Evolutionary conservation across 2,797 vertebrate genomes (phyloP), one percentile per base, ranked within the genome.

Genomic region (Prunella strophiata): DNA sequence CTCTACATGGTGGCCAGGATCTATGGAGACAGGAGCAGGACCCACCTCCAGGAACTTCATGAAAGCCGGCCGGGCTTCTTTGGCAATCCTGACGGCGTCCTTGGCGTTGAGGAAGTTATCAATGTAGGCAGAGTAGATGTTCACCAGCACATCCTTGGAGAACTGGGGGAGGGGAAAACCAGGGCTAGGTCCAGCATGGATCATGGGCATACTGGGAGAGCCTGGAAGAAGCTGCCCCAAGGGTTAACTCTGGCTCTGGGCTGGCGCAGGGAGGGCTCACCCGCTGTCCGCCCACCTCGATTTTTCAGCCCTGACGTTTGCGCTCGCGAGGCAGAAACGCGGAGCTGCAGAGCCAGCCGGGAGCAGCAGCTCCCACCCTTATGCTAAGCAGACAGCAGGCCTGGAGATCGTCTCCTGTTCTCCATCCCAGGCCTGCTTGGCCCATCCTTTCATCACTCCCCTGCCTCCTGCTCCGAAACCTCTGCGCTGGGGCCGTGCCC

Each of bases 41-140:
- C 96, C 13, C 97, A 99, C 99, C 99, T 99, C 99, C 84, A 99
- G 97, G 93, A 99, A 99, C 98, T 99, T 99, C 97, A 99, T 98
- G 96, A 99, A 99, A 0, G 99, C 99, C 0, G 99, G 99, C 78
- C 98, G 98, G 85, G 99, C 98, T 96, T 99, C 99, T 97, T 99
- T 99, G 67, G 99, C 99, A 2, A 99, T 98, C 95, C 99, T 98
- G 88, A 99, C 99, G 0, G 99, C 99, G 15, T 99, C 99, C 98
- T 99, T 99, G 96, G 99, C 99, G 0, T 99, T 99, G 97, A 99
- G 99, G 92, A 99, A 99, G 96, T 99, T 99, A 96, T 99, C 99
- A 0, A 99, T 99, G 97, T 99, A 99, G 25, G 99, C 99, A 0
- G 99, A 99, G 94, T 99, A 99, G 97, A 99, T 99, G 90, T 98